Conservation (phyloP, 2,888 invertebrate species). For the Chironomus riparius region DNA sequence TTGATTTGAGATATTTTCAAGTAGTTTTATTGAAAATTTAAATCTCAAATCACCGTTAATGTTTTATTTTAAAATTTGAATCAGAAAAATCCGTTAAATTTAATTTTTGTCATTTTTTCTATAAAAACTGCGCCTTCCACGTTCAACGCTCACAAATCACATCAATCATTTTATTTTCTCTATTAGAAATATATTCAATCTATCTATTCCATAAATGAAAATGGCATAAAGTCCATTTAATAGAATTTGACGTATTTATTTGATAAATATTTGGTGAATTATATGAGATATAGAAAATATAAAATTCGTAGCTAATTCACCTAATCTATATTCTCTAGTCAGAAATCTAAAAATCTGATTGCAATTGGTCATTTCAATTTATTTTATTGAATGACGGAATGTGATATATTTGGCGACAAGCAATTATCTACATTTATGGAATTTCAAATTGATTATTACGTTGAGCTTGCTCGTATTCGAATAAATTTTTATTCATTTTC, state of each 20-base stretch:
- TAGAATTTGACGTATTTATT: background rate
- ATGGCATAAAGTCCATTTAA: background rate
- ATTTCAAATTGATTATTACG: background rate
- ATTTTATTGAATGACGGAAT: background rate
- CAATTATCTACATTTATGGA: slow-evolving; percentile 15
- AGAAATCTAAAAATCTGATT: background rate
- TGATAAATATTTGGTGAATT: background rate
- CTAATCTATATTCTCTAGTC: background rate
- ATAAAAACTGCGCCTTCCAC: no score
- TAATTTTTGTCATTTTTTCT: no score
- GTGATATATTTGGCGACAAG: slow-evolving; percentile 15
- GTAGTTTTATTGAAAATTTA: no score
- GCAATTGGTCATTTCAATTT: background rate
- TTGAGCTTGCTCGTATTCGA: background rate
- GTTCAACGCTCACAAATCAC: no score
- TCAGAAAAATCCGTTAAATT: no score
- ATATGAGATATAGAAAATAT: no score
- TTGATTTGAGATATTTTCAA: no score
- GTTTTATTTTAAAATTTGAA: no score
- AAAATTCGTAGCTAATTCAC: background rate
- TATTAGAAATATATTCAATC: background rate
- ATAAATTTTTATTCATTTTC: background rate
- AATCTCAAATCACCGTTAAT: no score
- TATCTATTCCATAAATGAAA: background rate
- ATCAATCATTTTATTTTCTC: background rate